Evolutionary conservation across 2,113 vertebrate species (phyloP).

Genomic region (Mustela nigripes): DNA sequence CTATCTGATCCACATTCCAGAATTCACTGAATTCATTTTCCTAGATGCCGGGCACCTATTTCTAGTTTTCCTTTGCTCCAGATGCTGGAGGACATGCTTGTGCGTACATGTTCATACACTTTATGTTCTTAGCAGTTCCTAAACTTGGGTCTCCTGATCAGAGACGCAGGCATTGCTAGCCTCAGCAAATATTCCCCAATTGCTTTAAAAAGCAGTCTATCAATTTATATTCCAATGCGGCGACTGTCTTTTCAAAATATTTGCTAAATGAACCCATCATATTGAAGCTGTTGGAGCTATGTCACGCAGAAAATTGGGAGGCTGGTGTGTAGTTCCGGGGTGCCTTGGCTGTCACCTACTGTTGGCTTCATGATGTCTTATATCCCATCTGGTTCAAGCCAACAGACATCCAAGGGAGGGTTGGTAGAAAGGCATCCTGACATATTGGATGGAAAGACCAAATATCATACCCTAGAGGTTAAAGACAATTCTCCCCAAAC

Average conservation of each 20-base stretch:
- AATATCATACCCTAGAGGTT: background rate
- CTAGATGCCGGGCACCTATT: background rate
- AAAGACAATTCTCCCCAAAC: background rate
- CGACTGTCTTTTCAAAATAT: background rate
- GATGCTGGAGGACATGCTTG: background rate
- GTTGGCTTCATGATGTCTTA: background rate
- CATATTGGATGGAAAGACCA: background rate
- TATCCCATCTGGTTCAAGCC: background rate
- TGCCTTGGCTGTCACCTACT: no score
- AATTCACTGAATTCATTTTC: background rate
- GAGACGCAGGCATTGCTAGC: background rate
- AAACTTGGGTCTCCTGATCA: background rate
- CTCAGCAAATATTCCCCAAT: background rate
- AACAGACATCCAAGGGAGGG: background rate
- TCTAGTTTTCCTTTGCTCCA: background rate
- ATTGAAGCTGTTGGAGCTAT: background rate
- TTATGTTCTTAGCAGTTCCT: background rate
- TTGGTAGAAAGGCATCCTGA: background rate
- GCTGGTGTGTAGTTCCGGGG: background rate
- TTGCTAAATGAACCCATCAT: background rate
- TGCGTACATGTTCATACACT: fast-evolving
- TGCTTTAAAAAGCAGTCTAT: background rate
- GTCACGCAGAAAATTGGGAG: background rate
- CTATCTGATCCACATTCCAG: background rate
- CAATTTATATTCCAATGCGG: background rate